These are phyloP conservation scores for Apis dorsata DNA, from an alignment of 1,140 invertebrate species.

Conservation along the genomic window DNA sequence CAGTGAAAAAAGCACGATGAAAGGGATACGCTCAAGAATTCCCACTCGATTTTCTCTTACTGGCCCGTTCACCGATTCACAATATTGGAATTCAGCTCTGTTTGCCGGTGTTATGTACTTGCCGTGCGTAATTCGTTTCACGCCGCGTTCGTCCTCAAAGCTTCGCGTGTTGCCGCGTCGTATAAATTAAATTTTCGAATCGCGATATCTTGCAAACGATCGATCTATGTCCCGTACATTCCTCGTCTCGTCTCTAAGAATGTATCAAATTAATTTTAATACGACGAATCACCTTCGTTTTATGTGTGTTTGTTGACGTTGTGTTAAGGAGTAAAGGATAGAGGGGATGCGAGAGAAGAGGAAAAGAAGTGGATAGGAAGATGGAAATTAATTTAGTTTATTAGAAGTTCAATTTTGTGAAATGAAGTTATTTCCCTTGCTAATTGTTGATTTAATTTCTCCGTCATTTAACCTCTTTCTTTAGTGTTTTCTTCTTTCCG, in stretches of 20 bases:
- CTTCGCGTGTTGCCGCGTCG: constrained; percentile 8
- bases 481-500: neutral
- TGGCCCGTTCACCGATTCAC: constrained; percentile 17
- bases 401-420: neutral
- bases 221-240: neutral
- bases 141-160: constrained; percentile 17
- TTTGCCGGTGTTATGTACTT: constrained; percentile 42
- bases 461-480: neutral
- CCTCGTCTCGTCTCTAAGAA: neutral
- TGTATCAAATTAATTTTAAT: constrained; percentile 11
- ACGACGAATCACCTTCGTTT: constrained; percentile 3
- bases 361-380: neutral
- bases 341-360: too few species aligned
- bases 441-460: neutral
- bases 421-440: neutral
- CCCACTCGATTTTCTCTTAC: constrained; percentile 42
- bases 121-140: constrained; percentile 57
- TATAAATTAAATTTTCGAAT: constrained; percentile 54
- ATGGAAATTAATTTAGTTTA: neutral
- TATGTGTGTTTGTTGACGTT: too few species aligned
- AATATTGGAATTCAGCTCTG: constrained; percentile 60
- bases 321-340: too few species aligned
- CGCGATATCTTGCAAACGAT: neutral
- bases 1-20: constrained; percentile 5
- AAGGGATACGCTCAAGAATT: constrained; percentile 25